Evolutionary conservation across 2,797 vertebrate species (phyloP), one percentile per base, ranked within the genome.

Genomic region (Fistularia tabacaria): DNA sequence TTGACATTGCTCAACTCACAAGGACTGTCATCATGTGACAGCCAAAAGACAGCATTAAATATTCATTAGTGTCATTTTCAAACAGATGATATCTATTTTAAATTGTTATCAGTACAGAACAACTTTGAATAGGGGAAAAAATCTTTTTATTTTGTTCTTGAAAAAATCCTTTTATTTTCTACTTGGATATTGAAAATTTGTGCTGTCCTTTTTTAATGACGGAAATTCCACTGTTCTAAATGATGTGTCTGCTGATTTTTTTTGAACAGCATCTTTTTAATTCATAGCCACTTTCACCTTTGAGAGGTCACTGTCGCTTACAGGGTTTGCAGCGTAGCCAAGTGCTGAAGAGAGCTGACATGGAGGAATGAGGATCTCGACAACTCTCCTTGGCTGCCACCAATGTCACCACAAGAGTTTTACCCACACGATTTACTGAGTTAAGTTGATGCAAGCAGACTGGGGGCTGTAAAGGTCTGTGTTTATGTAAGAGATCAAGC

Each of bases 401-500:
- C 75, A 82, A 82, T 80, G 87, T 85, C 86, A 86, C 64, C 57
- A 54, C 73, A 51, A 71, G 68, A 78, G 79, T 85, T 87, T 74
- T 59, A 67, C 65, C 57, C 47, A 7, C 66, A 71, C 60, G 66
- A 71, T 81, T 64, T 75, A 61, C 73, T 70, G 78, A 78, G 73
- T 56, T 81, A 83, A 86, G 80, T 83, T 89, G 84, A 89, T 85
- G 68, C 48, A 65, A 85, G 84, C 61, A 44, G 84, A 89, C 85
- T 83, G 69, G 66, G 74, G 83, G 82, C 83, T 70, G 71, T 56
- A 59, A 74, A 84, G 80, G 82, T 80, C 78, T 65, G 69, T 37
- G 64, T 85, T 91, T 92, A 90, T 74, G 72, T 91, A 90, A 92
- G 69, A 82, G 76, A 84, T 84, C 77, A 76, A 87, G 66, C 75